phyloP scores from a whole-genome alignment of 2,113 vertebrate genomes.

The Syrmaticus mikado region DNA sequence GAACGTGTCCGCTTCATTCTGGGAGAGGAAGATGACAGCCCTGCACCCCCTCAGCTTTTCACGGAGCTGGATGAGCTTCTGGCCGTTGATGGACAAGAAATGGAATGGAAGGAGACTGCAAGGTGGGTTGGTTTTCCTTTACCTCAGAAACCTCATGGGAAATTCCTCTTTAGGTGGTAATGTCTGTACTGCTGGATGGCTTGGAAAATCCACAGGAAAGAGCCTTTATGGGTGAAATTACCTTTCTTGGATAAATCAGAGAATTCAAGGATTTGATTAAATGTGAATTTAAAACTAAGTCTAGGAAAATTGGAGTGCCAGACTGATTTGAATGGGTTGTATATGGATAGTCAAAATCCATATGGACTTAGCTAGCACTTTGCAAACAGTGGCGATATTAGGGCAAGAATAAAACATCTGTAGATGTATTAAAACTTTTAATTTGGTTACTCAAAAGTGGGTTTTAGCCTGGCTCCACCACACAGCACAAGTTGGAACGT shows the following conservation, averaged over 20 bases:
- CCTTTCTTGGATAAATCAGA: background rate
- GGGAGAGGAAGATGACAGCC: slow-evolving; percentile 96
- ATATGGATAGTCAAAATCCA: rapidly evolving
- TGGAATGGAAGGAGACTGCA: slow-evolving; percentile 99
- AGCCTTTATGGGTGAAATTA: rapidly evolving
- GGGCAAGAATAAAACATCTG: background rate
- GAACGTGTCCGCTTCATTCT: slow-evolving; percentile 97
- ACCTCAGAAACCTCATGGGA: rapidly evolving
- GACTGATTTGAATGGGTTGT: background rate
- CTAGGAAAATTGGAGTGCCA: no score
- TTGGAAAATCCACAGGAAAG: background rate
- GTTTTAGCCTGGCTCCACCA: no score
- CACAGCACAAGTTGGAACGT: background rate
- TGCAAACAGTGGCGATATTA: rapidly evolving
- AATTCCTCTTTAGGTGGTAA: rapidly evolving
- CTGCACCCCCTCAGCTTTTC: slow-evolving; percentile 94
- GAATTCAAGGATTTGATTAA: background rate
- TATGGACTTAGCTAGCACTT: background rate
- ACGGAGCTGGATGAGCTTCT: slow-evolving; percentile 97
- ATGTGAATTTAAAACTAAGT: background rate
- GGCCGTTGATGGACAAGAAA: slow-evolving; percentile 94
- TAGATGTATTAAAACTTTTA: background rate
- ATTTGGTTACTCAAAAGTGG: rapidly evolving
- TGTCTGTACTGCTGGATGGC: rapidly evolving
- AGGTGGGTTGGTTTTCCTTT: slow-evolving; percentile 81